phyloP scores from a whole-genome alignment of 2,113 vertebrate species.

The Gobiocypris rarus region DNA sequence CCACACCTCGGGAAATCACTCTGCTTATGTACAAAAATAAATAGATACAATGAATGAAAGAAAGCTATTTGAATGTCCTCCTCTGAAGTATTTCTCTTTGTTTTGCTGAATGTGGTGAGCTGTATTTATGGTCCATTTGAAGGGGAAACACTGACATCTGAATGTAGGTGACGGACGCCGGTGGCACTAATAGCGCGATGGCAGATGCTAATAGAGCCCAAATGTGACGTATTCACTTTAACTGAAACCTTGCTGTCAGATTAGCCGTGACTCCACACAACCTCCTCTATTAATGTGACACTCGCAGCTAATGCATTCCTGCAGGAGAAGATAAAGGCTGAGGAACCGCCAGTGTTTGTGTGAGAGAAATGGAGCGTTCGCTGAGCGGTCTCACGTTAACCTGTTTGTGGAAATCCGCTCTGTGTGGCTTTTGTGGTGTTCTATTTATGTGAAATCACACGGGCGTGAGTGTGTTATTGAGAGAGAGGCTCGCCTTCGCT shows the following conservation, averaged over 20 bases:
- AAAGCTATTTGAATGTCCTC: not conserved
- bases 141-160: conserved; percentile 69
- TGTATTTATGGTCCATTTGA: conserved; percentile 77
- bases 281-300: conserved; percentile 75
- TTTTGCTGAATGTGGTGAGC: conserved; percentile 76
- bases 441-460: conserved; percentile 8
- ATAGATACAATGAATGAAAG: not conserved
- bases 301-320: conserved; percentile 75
- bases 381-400: conserved; percentile 7
- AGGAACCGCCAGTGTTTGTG: not conserved
- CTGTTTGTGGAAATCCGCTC: conserved; percentile 23
- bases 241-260: conserved; percentile 79
- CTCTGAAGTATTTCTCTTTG: not conserved
- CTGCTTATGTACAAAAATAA: not conserved
- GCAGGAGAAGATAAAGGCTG: conserved; percentile 21
- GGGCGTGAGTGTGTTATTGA: not conserved
- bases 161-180: conserved; percentile 76
- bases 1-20: not conserved
- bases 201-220: conserved; percentile 78
- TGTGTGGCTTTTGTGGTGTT: not conserved
- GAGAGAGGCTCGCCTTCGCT: not conserved
- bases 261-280: conserved; percentile 74
- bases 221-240: conserved; percentile 77
- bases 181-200: conserved; percentile 74
- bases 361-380: conserved; percentile 28